Evolutionary conservation across 1,140 invertebrate genomes (phyloP).

Genomic region (Plectrocnemia conspersa): DNA sequence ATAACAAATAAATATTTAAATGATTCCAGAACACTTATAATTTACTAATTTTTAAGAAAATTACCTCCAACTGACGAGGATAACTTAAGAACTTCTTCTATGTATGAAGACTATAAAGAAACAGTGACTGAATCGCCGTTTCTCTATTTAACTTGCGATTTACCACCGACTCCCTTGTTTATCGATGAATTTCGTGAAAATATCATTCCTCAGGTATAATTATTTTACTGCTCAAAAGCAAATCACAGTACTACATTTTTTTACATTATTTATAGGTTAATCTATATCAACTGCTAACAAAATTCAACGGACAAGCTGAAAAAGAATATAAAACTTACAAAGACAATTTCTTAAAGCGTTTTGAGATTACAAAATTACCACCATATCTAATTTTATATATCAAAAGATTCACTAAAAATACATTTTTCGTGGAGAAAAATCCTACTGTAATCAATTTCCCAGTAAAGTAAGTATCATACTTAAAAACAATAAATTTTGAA

Average conservation of each 20-base stretch:
- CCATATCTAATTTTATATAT: slow-evolving; percentile 98
- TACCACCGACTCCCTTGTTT: slow-evolving; percentile 93
- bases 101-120: slow-evolving; percentile 84
- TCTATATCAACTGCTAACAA: slow-evolving; percentile 85
- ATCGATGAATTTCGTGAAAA: slow-evolving; percentile 97
- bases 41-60: slow-evolving; percentile 56
- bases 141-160: slow-evolving; percentile 92
- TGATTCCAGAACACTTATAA: background rate
- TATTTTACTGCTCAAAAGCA: slow-evolving; percentile 1
- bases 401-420: slow-evolving; percentile 98
- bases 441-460: slow-evolving; percentile 99
- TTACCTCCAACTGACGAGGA: slow-evolving; percentile 93
- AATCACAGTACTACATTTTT: background rate
- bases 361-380: slow-evolving; percentile 91
- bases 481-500: slow-evolving; percentile 13
- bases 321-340: slow-evolving; percentile 99
- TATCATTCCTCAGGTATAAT: slow-evolving; percentile 89
- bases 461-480: slow-evolving; percentile 74
- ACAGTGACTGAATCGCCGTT: slow-evolving; percentile 86
- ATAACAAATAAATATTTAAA: too few relatives aligned
- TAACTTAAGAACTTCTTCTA: slow-evolving; percentile 73
- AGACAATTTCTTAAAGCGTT: slow-evolving; percentile 95
- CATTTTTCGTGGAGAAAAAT: slow-evolving; percentile 98
- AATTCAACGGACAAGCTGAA: slow-evolving; percentile 93
- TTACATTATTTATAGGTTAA: slow-evolving; percentile 68